Evolutionary conservation across 1,140 invertebrate species (phyloP).

Genomic region (Calephelis nemesis): DNA sequence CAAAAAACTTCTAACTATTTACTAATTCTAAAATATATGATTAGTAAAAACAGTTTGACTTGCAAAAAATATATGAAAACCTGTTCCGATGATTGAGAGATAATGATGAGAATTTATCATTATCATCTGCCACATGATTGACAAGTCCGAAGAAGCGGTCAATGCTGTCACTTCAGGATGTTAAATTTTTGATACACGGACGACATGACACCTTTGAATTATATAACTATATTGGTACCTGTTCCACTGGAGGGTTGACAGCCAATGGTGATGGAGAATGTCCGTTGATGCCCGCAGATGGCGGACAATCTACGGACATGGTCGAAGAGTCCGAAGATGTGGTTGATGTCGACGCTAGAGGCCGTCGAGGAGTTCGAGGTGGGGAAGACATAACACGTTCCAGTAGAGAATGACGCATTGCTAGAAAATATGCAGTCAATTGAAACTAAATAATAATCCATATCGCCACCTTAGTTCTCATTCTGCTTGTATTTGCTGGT

Average conservation of each 20-base stretch:
- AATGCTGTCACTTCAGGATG: constrained; percentile 69
- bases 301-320: constrained; percentile 73
- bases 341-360: constrained; percentile 73
- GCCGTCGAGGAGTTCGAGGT: constrained; percentile 65
- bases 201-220: too few species aligned
- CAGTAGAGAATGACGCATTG: constrained; percentile 70
- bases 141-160: constrained; percentile 74
- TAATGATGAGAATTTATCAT: too few species aligned
- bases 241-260: constrained; percentile 50
- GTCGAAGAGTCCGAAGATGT: constrained; percentile 76
- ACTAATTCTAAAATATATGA: too few species aligned
- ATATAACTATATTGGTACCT: constrained; percentile 38
- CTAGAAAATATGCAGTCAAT: constrained; percentile 34
- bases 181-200: too few species aligned
- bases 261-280: constrained; percentile 41
- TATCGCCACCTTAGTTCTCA: too few species aligned
- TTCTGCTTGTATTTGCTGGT: too few species aligned
- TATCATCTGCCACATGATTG: constrained; percentile 52
- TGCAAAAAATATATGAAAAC: too few species aligned
- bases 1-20: too few species aligned
- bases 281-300: constrained; percentile 50
- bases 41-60: too few species aligned
- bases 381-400: constrained; percentile 68
- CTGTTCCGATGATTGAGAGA: too few species aligned
- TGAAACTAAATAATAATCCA: too few species aligned